Evolutionary conservation across 2,888 invertebrate species (phyloP).

Genomic region (Limnephilus marmoratus): DNA sequence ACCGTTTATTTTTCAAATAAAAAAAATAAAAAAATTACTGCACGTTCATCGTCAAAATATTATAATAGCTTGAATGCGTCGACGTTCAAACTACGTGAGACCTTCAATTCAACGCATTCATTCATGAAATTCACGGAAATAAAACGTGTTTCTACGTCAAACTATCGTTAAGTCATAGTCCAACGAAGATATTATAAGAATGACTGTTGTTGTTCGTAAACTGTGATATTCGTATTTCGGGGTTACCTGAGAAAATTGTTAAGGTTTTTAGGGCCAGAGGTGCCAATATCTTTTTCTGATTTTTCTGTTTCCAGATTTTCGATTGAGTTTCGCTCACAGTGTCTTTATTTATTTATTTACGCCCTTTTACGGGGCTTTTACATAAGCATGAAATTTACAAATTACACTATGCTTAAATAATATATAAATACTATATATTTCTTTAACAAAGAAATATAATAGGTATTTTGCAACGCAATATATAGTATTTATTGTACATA

Average conservation of each 20-base stretch:
- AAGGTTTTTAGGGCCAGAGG: neutral
- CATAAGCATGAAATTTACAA: too few species aligned
- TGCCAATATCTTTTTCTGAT: too few species aligned
- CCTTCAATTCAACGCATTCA: neutral
- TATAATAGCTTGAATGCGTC: neutral
- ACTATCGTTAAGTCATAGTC: too few species aligned
- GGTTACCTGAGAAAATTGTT: neutral
- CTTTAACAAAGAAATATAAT: too few species aligned
- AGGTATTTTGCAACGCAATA: too few species aligned
- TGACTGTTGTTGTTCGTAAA: neutral
- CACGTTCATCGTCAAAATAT: neutral
- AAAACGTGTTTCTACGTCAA: neutral
- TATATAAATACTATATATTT: too few species aligned
- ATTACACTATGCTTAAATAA: too few species aligned
- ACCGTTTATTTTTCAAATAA: neutral
- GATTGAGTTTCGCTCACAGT: too few species aligned
- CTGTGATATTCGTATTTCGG: neutral
- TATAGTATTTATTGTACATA: too few species aligned
- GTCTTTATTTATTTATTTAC: too few species aligned
- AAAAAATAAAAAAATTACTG: neutral
- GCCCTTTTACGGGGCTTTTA: too few species aligned
- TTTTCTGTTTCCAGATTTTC: too few species aligned
- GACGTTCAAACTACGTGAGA: neutral
- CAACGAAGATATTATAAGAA: neutral
- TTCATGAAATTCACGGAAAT: neutral